These are phyloP conservation scores for Pelodiscus sinensis DNA, from an alignment of 2,113 vertebrate species.

Conservation along the genomic window DNA sequence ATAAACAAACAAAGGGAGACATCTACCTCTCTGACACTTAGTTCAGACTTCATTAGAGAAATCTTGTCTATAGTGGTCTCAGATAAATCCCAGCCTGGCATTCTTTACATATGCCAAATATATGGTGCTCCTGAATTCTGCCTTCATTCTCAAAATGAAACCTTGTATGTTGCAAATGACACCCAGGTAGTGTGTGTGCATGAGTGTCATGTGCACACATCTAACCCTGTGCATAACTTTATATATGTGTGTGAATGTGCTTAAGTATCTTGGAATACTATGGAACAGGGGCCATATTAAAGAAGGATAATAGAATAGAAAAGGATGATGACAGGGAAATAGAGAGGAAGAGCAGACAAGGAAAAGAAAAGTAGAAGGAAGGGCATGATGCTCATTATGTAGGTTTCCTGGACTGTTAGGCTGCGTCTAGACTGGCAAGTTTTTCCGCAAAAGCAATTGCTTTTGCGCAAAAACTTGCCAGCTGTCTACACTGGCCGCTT, in stretches of 20 bases:
- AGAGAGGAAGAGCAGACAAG: not conserved
- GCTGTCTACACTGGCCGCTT: too few species aligned
- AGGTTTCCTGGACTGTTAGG: not conserved
- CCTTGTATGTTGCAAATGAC: not conserved
- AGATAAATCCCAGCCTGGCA: constrained; percentile 19
- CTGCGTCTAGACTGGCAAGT: too few species aligned
- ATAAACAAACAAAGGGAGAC: constrained; percentile 51
- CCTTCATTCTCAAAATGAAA: not conserved
- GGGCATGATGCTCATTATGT: not conserved
- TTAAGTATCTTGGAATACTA: not conserved
- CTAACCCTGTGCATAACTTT: not conserved
- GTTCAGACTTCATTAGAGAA: constrained; percentile 55
- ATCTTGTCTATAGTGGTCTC: not conserved
- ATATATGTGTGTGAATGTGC: not conserved
- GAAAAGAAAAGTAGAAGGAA: not conserved
- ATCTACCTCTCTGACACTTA: constrained; percentile 35
- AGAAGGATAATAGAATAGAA: not conserved
- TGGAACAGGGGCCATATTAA: not conserved
- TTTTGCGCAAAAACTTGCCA: too few species aligned
- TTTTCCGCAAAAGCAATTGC: too few species aligned
- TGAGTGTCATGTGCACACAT: not conserved
- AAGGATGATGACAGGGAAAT: not conserved
- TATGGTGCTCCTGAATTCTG: not conserved
- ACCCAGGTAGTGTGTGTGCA: not conserved
- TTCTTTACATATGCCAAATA: not conserved